Evolutionary conservation across 2,797 vertebrate species (phyloP), one percentile per base, ranked within the genome.

Genomic region (Enteromius thamalakanensis): DNA sequence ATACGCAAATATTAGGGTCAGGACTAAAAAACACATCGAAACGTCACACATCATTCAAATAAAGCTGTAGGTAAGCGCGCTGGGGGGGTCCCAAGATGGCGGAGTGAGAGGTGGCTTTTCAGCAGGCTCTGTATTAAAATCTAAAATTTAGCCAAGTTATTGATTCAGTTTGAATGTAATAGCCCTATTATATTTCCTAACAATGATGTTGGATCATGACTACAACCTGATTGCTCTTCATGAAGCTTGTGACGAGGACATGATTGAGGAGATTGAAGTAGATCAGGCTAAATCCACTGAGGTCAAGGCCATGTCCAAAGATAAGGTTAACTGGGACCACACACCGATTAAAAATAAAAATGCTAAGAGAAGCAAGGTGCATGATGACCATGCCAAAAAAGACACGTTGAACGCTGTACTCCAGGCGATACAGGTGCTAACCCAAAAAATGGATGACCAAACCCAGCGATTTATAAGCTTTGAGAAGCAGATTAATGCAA

Each of bases 361-460:
- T 6, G 2, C 9, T 15, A 70, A 45, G 26, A 70, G 21, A 70
- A 45, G 68, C 37, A 70, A 70, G n/a, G 6, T 11, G 8, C 68
- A 70, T 14, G 68, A 45, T 3, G 21, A 69, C 21, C 9, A 42
- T 69, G 21, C 37, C 10, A 68, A 67, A 67, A 17, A 67, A 19
- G 32, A 21, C 32, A 34, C 1, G 47, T 14, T n/a, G 11, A 69
- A 69, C 11, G 40, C 68, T 6, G 11, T 70, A 2, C 67, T 23
- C 21, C n/a, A 42, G 19, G 65, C 55, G 15, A 19, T 86, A 7
- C 76, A 81, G 6, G 11, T 17, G 17, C 6, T 81, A n/a, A 80
- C 9, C 1, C 21, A 15, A 5, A 86, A 75, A 12, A 29, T 81
- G 40, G 72, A 81, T 29, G 42, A 70, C 53, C 82, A 84, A 40